Evolutionary conservation across 2,888 invertebrate species (phyloP).

Genomic region (Drosophila melanocephala): DNA sequence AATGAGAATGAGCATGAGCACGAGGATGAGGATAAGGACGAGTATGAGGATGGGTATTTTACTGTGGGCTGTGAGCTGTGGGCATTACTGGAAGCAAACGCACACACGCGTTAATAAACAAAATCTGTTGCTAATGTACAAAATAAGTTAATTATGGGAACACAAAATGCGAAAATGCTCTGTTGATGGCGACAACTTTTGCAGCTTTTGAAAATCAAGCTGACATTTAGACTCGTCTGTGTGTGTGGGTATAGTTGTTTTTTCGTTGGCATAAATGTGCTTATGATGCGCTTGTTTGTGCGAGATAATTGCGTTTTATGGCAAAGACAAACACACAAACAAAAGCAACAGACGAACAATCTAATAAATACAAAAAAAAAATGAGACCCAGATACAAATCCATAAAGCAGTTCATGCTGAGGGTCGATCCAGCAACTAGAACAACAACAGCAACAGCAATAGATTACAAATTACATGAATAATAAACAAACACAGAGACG

Average conservation of each 20-base stretch:
- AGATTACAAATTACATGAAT: conserved; percentile 69
- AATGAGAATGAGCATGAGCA: background rate
- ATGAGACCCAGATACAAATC: conserved; percentile 9
- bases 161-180: conserved; percentile 57
- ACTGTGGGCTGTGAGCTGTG: background rate
- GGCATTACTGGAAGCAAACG: conserved; percentile 51
- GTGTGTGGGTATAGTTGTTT: conserved; percentile 13
- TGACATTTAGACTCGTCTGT: conserved; percentile 26
- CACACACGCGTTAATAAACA: conserved; percentile 76
- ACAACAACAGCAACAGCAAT: conserved; percentile 24
- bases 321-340: conserved; percentile 48
- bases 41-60: background rate
- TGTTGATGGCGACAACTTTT: conserved; percentile 63
- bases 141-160: conserved; percentile 75
- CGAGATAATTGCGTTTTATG: conserved; percentile 65
- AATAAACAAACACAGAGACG: conserved; percentile 53
- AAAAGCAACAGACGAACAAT: conserved; percentile 20
- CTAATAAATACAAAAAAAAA: conserved; percentile 13
- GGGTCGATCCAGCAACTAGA: conserved; percentile 2
- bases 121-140: conserved; percentile 81
- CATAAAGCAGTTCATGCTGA: conserved; percentile 4
- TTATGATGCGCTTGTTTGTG: conserved; percentile 43
- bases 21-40: background rate
- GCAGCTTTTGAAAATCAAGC: conserved; percentile 53
- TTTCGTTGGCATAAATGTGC: conserved; percentile 34